phyloP scores from a whole-genome alignment of 1,140 invertebrate genomes.

The Gyrodactylus salaris region DNA sequence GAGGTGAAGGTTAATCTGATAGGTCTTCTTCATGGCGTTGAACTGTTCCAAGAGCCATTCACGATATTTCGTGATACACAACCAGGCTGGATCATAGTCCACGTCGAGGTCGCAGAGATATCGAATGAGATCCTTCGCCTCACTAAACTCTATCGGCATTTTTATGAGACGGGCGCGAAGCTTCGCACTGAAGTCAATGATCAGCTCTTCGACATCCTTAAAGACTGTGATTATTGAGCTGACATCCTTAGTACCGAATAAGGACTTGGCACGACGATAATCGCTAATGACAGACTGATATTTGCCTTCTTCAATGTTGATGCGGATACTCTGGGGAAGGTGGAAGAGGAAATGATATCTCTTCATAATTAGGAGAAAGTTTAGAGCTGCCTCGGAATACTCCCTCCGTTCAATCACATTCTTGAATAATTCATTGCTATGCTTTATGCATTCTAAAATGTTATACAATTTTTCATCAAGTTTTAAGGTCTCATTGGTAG shows the following conservation, averaged over 20 bases:
- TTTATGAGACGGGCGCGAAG: background rate
- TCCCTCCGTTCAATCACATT: background rate
- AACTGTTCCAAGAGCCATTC: background rate
- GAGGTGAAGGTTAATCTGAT: background rate
- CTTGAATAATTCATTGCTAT: background rate
- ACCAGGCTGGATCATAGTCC: background rate
- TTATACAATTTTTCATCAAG: no score
- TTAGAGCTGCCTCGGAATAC: background rate
- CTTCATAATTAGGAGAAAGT: background rate
- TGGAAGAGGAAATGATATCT: background rate
- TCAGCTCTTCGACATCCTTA: background rate
- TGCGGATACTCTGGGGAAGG: background rate
- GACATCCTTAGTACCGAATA: background rate
- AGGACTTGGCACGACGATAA: background rate
- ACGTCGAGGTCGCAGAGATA: background rate
- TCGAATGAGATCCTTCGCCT: background rate
- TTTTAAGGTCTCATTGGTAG: no score
- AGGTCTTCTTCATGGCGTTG: background rate
- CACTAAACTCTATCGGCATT: background rate
- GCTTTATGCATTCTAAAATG: background rate
- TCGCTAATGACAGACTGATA: background rate
- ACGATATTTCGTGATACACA: background rate
- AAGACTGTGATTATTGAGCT: background rate
- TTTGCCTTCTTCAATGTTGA: background rate
- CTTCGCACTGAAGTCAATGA: background rate